Base-by-base conservation (phyloP, 2,888 invertebrate species). In the Acrocyrtus sp. region DNA sequence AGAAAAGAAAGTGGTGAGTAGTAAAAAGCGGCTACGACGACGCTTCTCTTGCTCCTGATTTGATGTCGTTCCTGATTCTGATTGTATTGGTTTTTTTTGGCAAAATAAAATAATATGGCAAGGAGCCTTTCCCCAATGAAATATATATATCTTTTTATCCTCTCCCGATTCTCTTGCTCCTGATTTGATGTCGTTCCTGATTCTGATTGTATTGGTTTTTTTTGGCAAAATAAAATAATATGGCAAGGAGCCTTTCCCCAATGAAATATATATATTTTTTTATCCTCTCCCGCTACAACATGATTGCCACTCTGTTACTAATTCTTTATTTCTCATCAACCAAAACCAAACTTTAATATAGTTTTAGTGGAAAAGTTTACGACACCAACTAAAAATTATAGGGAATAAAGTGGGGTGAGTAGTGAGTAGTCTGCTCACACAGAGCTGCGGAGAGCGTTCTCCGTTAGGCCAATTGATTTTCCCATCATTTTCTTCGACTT, bases 401-500 rank as follows among this genome's bases (percentile, higher is more conserved):
- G n/a, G n/a, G n/a, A n/a, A n/a, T 47, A 17, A 15, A 17, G 6
- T 47, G 47, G n/a, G 6, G 47, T 10, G 8, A 12, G 12, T 39
- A 12, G 8, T 39, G 39, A 39, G 12, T 39, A 8, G 39, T 39
- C 8, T 39, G 12, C 12, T 12, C 12, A 12, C 8, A 39, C 12
- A 10, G 6, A n/a, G 15, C 19, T 62, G 10, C 27, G 5, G 3
- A 27, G 51, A 43, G 29, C 53, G 22, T 12, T 41, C 10, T n/a
- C 15, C 48, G 56, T 60, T 24, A 60, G 34, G 27, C 50, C 27
- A 60, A 60, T 51, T 58, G 67, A 58, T 58, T 58, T 60, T 60
- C 27, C 34, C 19, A 34, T 19, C 17, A 24, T 22, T 50, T 24
- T 50, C 17, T 58, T 8, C 22, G 6, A 21, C 41, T 39, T 22